A percentile compares a stretch with the other conserved stretches of the same genome.
Conservation (phyloP, 2,797 vertebrate genomes). For the Vespertilio murinus region DNA sequence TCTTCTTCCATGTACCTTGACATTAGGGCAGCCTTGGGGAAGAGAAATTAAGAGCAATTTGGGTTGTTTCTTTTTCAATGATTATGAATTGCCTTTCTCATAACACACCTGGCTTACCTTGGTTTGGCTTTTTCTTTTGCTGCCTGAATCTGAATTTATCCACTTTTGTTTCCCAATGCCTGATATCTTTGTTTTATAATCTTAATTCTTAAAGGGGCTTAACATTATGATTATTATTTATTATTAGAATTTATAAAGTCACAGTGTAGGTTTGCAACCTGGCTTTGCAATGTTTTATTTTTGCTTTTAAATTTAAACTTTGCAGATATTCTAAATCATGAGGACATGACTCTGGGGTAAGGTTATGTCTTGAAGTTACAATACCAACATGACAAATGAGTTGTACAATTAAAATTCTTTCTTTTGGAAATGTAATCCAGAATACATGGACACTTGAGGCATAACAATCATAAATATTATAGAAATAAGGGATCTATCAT, state of each 20-base stretch:
- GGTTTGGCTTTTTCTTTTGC: neutral
- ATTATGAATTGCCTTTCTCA: neutral
- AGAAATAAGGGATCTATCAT: neutral
- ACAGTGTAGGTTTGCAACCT: neutral
- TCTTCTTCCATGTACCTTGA: neutral
- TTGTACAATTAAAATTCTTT: neutral
- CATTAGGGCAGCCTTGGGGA: neutral
- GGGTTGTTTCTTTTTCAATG: neutral
- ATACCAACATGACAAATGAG: neutral
- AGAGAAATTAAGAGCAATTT: neutral
- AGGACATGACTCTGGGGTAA: neutral
- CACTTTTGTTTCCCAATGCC: neutral
- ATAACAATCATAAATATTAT: neutral
- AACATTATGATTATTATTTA: neutral
- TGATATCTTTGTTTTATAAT: neutral
- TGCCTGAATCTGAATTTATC: neutral
- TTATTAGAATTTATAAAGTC: constrained; percentile 12
- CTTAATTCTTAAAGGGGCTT: neutral
- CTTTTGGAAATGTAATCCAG: neutral
- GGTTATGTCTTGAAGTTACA: neutral
- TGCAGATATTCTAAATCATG: neutral
- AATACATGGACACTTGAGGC: neutral
- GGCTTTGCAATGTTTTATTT: neutral
- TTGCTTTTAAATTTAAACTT: neutral
- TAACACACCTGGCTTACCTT: neutral